Conservation (phyloP, 2,797 vertebrate species). For the Chelonia mydas region DNA sequence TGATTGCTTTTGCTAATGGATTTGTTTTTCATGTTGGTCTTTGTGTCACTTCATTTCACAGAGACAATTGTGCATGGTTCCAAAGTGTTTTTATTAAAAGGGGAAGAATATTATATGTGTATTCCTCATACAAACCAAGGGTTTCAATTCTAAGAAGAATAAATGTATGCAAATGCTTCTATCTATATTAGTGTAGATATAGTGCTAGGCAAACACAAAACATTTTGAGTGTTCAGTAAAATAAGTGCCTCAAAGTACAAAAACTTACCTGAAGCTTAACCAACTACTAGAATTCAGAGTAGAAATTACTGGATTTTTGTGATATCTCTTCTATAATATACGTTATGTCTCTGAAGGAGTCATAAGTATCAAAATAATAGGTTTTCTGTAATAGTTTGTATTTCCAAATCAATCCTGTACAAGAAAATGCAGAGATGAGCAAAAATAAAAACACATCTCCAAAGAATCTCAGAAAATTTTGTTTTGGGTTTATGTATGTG, state of each 20-base stretch:
- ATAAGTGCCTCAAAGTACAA: constrained; percentile 2
- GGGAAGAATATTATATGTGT: neutral
- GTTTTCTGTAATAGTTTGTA: neutral
- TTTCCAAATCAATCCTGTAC: neutral
- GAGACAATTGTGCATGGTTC: neutral
- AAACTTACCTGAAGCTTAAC: neutral
- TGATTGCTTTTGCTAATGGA: constrained; percentile 66
- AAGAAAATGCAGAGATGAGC: neutral
- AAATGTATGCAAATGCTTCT: neutral
- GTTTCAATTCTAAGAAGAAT: neutral
- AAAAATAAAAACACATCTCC: neutral
- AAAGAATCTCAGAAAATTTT: neutral
- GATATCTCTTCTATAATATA: neutral
- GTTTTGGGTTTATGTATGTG: neutral
- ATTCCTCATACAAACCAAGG: neutral
- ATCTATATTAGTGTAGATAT: neutral
- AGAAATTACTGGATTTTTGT: neutral
- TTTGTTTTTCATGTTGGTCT: constrained; percentile 53
- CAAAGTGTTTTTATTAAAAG: constrained; percentile 40
- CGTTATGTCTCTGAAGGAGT: neutral
- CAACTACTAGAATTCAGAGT: neutral
- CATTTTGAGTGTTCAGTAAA: fast-evolving
- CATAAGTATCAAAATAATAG: neutral
- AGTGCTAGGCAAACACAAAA: neutral
- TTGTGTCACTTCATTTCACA: constrained; percentile 14